Conservation (phyloP, 2,888 invertebrate genomes). For the Rhyacophila evoluta region DNA sequence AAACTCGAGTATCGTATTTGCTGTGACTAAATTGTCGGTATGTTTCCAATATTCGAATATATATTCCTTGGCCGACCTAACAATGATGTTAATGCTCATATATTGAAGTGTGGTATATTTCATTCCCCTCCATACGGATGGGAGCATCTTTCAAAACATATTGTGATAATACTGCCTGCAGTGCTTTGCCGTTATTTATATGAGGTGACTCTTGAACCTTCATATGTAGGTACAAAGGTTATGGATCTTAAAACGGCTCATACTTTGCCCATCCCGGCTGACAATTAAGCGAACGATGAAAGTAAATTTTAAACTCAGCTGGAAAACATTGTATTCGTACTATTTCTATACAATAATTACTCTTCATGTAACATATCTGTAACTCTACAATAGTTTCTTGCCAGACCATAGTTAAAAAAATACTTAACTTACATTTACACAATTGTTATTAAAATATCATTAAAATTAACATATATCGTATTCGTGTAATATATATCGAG, state of each 20-base stretch:
- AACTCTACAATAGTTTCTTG: too few species aligned
- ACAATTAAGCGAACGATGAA: not conserved
- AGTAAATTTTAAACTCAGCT: not conserved
- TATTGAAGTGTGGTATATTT: conserved; percentile 42
- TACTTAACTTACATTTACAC: too few species aligned
- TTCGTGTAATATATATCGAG: too few species aligned
- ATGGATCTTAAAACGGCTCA: conserved; percentile 38
- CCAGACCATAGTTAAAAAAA: too few species aligned
- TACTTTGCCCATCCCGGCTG: conserved; percentile 23
- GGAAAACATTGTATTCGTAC: not conserved
- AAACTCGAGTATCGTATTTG: conserved; percentile 50
- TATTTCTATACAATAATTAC: too few species aligned
- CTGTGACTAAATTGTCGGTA: conserved; percentile 52
- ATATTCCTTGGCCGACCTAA: conserved; percentile 35
- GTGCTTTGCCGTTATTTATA: conserved; percentile 46
- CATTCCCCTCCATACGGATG: conserved; percentile 23
- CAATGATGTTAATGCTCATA: conserved; percentile 47
- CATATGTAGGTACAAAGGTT: conserved; percentile 40
- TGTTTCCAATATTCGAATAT: conserved; percentile 42
- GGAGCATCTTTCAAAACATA: conserved; percentile 45
- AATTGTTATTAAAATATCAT: too few species aligned
- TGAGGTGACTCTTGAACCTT: conserved; percentile 48
- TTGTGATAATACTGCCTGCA: conserved; percentile 51
- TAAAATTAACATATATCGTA: too few species aligned
- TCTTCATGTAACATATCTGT: too few species aligned